Evolutionary conservation across 1,140 invertebrate species (phyloP).

Genomic region (Pseudomyrmex cubaensis): DNA sequence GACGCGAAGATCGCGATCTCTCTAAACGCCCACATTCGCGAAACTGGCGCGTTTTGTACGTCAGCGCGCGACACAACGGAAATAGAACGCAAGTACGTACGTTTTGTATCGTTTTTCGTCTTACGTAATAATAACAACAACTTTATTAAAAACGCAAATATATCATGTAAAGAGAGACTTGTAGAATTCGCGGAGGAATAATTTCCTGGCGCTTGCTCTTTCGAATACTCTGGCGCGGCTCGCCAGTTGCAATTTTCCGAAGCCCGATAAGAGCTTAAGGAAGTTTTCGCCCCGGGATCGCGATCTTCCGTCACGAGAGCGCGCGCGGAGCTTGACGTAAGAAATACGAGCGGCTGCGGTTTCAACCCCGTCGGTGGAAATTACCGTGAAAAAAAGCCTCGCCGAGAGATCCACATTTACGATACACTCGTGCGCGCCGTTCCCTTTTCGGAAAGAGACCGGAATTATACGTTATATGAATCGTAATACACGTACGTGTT

Average conservation of each 20-base stretch:
- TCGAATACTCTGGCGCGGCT: conserved; percentile 25
- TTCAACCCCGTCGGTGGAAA: conserved; percentile 35
- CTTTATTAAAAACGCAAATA: too few relatives aligned
- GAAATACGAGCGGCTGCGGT: conserved; percentile 40
- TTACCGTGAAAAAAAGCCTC: conserved; percentile 33
- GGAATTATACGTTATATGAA: conserved; percentile 17
- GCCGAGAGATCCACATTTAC: not conserved
- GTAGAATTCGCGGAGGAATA: conserved; percentile 37
- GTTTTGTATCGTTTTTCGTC: conserved; percentile 5
- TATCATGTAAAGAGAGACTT: not conserved
- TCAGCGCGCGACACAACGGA: conserved; percentile 21
- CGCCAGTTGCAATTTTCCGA: conserved; percentile 59
- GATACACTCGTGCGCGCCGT: conserved; percentile 16
- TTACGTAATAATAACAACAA: too few relatives aligned
- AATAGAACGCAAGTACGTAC: conserved; percentile 15
- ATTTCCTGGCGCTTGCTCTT: conserved; percentile 43
- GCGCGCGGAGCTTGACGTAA: conserved; percentile 28
- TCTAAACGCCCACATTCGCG: not conserved
- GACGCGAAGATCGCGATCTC: not conserved
- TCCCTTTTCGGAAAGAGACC: not conserved
- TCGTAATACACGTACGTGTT: not conserved
- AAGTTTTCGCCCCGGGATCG: conserved; percentile 47
- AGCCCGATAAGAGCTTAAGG: conserved; percentile 52
- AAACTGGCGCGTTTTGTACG: not conserved
- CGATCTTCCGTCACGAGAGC: conserved; percentile 57